These are phyloP conservation scores for Eumaeus atala DNA, from an alignment of 1,140 invertebrate genomes.

Conservation along the genomic window DNA sequence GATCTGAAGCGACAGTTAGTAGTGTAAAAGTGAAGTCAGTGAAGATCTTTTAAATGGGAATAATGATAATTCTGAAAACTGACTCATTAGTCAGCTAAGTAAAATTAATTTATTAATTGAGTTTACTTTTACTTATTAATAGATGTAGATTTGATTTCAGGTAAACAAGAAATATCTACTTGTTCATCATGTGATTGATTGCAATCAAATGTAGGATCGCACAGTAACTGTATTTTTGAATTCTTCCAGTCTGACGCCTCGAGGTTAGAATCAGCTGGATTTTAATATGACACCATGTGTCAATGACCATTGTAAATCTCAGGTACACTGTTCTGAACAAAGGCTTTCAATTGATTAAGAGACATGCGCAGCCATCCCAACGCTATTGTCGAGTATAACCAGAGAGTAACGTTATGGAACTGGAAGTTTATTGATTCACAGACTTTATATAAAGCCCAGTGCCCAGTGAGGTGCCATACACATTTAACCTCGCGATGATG, in stretches of 20 bases:
- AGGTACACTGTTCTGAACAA: constrained; percentile 20
- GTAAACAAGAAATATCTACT: not conserved
- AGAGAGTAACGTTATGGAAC: too few relatives aligned
- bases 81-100: not conserved
- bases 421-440: too few relatives aligned
- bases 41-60: constrained; percentile 22
- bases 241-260: constrained; percentile 1
- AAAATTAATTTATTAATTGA: too few relatives aligned
- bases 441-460: too few relatives aligned
- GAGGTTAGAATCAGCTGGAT: too few relatives aligned
- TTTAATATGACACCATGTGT: constrained; percentile 17
- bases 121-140: too few relatives aligned
- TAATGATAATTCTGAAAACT: not conserved
- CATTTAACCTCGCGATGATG: not conserved
- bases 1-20: too few relatives aligned
- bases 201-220: constrained; percentile 12
- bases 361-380: constrained; percentile 20
- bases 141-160: constrained; percentile 15
- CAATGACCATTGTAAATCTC: constrained; percentile 21
- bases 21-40: too few relatives aligned
- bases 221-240: constrained; percentile 7
- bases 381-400: constrained; percentile 17
- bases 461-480: too few relatives aligned
- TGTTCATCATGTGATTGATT: not conserved
- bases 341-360: constrained; percentile 21